These are phyloP conservation scores for Neomonachus schauinslandi DNA, from an alignment of 2,113 vertebrate species.

Conservation along the genomic window DNA sequence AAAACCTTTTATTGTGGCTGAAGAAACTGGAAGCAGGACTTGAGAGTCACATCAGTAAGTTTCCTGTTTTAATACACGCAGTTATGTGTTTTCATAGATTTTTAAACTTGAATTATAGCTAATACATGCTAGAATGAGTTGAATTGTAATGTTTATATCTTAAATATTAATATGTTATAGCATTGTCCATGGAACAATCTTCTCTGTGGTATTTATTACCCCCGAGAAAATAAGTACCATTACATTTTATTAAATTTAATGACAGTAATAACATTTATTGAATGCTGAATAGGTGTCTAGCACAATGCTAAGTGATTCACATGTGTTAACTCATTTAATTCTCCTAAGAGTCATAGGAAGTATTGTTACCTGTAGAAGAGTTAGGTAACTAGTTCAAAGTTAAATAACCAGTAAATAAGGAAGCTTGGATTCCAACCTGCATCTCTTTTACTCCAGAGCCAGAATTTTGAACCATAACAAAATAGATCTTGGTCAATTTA, in stretches of 20 bases:
- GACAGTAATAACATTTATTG: neutral
- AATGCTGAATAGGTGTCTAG: neutral
- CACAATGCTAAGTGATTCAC: neutral
- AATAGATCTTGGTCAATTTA: neutral
- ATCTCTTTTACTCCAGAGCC: neutral
- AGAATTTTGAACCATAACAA: conserved; percentile 1
- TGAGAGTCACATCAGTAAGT: conserved; percentile 91
- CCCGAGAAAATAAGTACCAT: conserved; percentile 4
- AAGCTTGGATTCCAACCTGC: neutral
- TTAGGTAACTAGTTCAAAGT: conserved; percentile 28
- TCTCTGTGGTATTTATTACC: neutral
- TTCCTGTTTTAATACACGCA: neutral
- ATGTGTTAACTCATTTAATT: conserved; percentile 5
- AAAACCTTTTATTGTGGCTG: conserved; percentile 91
- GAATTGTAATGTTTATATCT: neutral
- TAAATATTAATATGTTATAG: neutral
- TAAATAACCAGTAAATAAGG: neutral
- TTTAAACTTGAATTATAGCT: conserved; percentile 36
- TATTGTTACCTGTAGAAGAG: neutral
- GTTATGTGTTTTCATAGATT: conserved; percentile 11
- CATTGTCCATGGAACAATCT: neutral
- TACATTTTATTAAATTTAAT: conserved; percentile 2
- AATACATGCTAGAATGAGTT: conserved; percentile 21
- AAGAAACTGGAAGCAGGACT: conserved; percentile 86
- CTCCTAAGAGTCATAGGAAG: neutral